phyloP scores from a whole-genome alignment of 2,113 vertebrate genomes.

The Dasyornis broadbenti region DNA sequence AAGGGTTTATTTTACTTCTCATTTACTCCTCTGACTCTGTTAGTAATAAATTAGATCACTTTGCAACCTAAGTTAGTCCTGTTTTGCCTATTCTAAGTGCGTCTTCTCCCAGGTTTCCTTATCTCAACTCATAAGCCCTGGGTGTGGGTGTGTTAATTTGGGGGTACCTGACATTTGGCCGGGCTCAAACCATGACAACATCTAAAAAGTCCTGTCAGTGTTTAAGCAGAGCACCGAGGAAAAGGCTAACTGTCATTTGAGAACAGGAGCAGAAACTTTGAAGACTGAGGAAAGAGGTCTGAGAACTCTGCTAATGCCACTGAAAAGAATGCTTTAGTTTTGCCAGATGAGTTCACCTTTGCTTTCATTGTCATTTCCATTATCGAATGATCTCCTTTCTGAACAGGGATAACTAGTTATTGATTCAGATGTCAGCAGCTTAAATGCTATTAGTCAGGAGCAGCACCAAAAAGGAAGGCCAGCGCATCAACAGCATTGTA shows the following conservation, averaged over 20 bases:
- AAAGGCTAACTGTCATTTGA: not conserved
- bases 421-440: slow-evolving; percentile 41
- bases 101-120: too few relatives aligned
- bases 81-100: too few relatives aligned
- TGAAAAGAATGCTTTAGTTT: not conserved
- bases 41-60: too few relatives aligned
- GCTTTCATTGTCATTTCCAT: slow-evolving; percentile 38
- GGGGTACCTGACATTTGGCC: too few relatives aligned
- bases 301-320: not conserved
- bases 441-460: slow-evolving; percentile 2
- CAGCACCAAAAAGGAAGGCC: not conserved
- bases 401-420: slow-evolving; percentile 37
- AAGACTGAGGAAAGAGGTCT: not conserved
- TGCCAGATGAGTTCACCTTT: not conserved
- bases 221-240: not conserved
- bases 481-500: not conserved
- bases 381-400: slow-evolving; percentile 10
- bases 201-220: not conserved
- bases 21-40: too few relatives aligned
- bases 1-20: too few relatives aligned
- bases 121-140: too few relatives aligned
- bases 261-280: not conserved
- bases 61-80: too few relatives aligned
- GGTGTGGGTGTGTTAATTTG: too few relatives aligned
- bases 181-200: too few relatives aligned